Evolutionary conservation across 2,888 invertebrate species (phyloP), one percentile per base, ranked within the genome.

Genomic region (Hartigia nigra): DNA sequence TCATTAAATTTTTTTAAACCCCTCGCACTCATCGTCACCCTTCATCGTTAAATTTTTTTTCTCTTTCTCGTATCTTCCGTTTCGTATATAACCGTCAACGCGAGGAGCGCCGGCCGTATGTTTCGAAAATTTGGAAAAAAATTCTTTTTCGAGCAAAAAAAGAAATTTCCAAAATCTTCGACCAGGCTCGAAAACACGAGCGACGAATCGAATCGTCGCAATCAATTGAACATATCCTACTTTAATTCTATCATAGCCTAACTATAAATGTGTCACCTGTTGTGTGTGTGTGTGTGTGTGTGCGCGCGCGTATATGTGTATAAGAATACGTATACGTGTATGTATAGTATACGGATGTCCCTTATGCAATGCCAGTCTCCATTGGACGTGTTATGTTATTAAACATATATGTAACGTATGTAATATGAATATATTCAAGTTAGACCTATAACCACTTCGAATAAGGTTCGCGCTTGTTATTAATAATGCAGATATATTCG

Each of bases 221-320:
- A 84, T 86, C 81, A 86, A 87, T 89, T 85, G 84, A 89, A 88
- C 86, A 86, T 87, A 89, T 82, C 85, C 87, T 90, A 89, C 77
- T 74, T 88, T 89, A 89, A 87, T 55, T 88, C 89, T 91, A 91
- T 91, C 91, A 91, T 91, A 91, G 90, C 91, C 90, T 91, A 91
- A 86, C 89, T 89, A 89, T 88, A 88, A 87, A 87, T 84, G 78
- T 69, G 69, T 76, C 31, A 31, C 70, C 39, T 75, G 31, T 81
- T 76, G 34, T 69, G 76, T 77, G 78, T 70, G 35, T 75, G 79
- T 77, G 32, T 80, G 75, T 79, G 32, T 74, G 70, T 80, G 37
- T 76, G 37, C 77, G 74, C 82, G 76, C 80, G 79, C 69, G 39
- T 70, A 14, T 75, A 34, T 11, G 31, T 23, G 83, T 83, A 84